phyloP scores from a whole-genome alignment of 1,140 invertebrate species.

The Eumeta japonica region DNA sequence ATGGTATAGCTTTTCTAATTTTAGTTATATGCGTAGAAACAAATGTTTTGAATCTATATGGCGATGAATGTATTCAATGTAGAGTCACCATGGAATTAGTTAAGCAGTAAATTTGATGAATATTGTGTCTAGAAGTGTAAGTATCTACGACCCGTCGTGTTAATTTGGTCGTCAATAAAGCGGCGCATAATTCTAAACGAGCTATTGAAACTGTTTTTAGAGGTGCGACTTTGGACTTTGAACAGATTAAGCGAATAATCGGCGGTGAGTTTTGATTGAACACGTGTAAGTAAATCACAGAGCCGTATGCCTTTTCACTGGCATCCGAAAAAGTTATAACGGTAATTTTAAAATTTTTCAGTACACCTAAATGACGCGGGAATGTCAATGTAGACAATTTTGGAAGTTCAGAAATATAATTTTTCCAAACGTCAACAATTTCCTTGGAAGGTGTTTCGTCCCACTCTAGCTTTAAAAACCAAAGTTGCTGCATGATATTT shows the following conservation, averaged over 20 bases:
- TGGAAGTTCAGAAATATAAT: constrained; percentile 10
- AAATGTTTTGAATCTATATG: constrained; percentile 41
- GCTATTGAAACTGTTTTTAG: too few species aligned
- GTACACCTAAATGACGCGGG: too few species aligned
- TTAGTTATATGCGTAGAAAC: constrained; percentile 37
- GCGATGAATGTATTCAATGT: constrained; percentile 20
- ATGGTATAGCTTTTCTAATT: constrained; percentile 32
- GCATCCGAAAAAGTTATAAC: too few species aligned
- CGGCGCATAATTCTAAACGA: constrained; percentile 20
- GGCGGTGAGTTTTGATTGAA: too few species aligned
- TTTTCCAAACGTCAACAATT: constrained; percentile 9
- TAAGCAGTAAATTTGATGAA: too few species aligned
- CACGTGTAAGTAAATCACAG: constrained; percentile 5
- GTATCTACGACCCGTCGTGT: constrained; percentile 14
- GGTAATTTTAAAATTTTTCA: constrained; percentile 11
- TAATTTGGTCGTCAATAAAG: constrained; percentile 14
- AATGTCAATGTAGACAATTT: constrained; percentile 8
- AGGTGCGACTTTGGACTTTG: too few species aligned
- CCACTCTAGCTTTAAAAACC: too few species aligned
- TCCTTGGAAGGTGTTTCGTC: constrained; percentile 3
- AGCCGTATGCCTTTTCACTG: constrained; percentile 13
- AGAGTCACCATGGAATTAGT: constrained; percentile 30
- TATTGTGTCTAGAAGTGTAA: too few species aligned
- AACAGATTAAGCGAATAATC: constrained; percentile 5
- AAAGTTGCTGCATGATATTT: too few species aligned